These are phyloP conservation scores for Dynastes hyllus DNA, from an alignment of 2,888 invertebrate genomes.

Conservation along the genomic window DNA sequence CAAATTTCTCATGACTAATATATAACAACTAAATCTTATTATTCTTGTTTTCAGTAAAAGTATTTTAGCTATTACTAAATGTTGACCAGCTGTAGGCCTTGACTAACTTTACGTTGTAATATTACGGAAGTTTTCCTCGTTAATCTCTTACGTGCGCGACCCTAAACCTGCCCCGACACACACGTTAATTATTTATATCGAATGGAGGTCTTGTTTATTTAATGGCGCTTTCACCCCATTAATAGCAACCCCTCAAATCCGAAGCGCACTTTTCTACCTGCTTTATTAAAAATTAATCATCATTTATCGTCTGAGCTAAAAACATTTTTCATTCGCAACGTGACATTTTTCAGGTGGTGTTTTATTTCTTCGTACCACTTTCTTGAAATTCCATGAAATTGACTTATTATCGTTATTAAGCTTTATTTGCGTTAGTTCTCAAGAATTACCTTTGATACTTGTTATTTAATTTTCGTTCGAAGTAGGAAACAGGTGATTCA, in stretches of 20 bases:
- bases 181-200: slow-evolving; percentile 60
- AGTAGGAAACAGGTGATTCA: no score
- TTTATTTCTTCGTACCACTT: no score
- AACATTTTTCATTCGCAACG: slow-evolving; percentile 35
- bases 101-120: not conserved
- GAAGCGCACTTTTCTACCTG: slow-evolving; percentile 41
- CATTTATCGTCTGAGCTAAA: slow-evolving; percentile 32
- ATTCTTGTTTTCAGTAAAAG: no score
- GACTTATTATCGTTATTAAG: no score
- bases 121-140: not conserved
- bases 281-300: slow-evolving; percentile 46
- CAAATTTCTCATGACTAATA: no score
- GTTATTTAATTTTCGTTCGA: no score
- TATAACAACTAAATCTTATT: no score
- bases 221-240: slow-evolving; percentile 57
- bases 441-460: no score
- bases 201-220: slow-evolving; percentile 58
- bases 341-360: not conserved
- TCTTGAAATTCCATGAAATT: no score
- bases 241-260: slow-evolving; percentile 47
- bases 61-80: no score
- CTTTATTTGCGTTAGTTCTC: no score
- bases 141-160: slow-evolving; percentile 12
- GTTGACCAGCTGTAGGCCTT: no score
- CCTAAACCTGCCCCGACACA: slow-evolving; percentile 33